Conservation (phyloP, 2,113 vertebrate genomes). For the Brachyhypopomus occidentalis region DNA sequence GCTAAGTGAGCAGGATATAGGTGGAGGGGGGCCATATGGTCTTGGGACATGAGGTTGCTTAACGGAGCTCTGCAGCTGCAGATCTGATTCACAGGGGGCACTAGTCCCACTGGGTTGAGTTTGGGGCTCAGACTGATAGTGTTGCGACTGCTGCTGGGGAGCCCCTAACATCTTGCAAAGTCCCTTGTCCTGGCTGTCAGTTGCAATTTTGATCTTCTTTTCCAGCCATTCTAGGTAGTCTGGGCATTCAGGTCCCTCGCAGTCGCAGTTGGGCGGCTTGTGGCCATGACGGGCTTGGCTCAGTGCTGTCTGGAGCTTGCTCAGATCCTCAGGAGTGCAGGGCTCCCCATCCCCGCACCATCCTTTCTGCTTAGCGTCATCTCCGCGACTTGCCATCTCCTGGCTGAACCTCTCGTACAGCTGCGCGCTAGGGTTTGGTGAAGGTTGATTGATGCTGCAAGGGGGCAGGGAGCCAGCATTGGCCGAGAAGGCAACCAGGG, state of each 20-base stretch:
- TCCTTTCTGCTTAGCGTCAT: conserved; percentile 62
- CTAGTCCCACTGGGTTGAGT: conserved; percentile 66
- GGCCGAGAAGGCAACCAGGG: conserved; percentile 90
- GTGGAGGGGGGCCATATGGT: conserved; percentile 70
- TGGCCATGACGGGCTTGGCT: conserved; percentile 88
- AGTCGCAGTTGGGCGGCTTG: conserved; percentile 94
- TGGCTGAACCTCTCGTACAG: conserved; percentile 90
- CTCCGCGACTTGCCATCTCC: conserved; percentile 79
- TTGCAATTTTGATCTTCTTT: conserved; percentile 88
- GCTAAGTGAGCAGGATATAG: conserved; percentile 89
- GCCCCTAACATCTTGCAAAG: conserved; percentile 58
- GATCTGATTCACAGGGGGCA: conserved; percentile 52
- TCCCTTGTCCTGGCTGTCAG: conserved; percentile 62
- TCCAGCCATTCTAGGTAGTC: conserved; percentile 98
- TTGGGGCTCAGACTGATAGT: conserved; percentile 56
- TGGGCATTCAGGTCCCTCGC: conserved; percentile 93
- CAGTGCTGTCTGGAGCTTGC: conserved; percentile 85
- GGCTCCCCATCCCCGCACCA: conserved; percentile 59
- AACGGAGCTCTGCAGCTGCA: conserved; percentile 35
- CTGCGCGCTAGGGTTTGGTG: conserved; percentile 71
- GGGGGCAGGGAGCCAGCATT: conserved; percentile 84
- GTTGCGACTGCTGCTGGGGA: conserved; percentile 41
- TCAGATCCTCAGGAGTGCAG: conserved; percentile 80
- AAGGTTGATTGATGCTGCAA: conserved; percentile 65
- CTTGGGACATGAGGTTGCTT: conserved; percentile 58